Evolutionary conservation across 2,113 vertebrate genomes (phyloP), one percentile per base, ranked within the genome.

Genomic region (Echinops telfairi): DNA sequence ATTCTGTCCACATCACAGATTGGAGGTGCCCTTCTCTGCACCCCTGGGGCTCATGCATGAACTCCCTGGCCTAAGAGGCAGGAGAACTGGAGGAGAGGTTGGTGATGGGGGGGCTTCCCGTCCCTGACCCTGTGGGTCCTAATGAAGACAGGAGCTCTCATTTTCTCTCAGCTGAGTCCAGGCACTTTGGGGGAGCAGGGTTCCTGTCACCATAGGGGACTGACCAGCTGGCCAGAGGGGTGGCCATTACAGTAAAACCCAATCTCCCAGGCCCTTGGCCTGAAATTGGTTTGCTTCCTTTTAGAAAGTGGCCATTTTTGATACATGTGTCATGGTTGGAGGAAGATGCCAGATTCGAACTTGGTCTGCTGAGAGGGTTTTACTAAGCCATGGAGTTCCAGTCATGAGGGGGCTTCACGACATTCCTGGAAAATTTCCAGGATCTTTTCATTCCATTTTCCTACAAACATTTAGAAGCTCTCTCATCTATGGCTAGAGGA

Each of bases 81-180:
- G 31, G 47, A 29, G 76, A 53, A 17, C 70, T 1, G 5, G 16
- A 76, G 25, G 57, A 53, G 68, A 58, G 71, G 14, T 58, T 36
- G 3, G 1, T 3, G 27, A 31, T 33, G 58, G 10, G 47, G 16
- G 10, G 82, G 60, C 17, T 43, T 14, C 36, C 31, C 9, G 7
- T 6, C 11, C 15, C 0, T 5, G n/a, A 81, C 4, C 58, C 31
- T 0, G 0, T 8, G n/a, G 66, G 47, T 17, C 27, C 14, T 88
- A 17, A 6, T 0, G 0, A 57, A 70, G 53, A 11, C 1, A 2
- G 9, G 17, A 5, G 9, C 19, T 31, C 33, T 19, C 23, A 0
- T 58, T 29, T 25, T 58, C 12, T 58, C 47, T 36, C 1, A 11
- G 47, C n/a, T 20, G 7, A 85, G 15, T 6, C 0, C 43, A 62